Evolutionary conservation across 2,888 invertebrate genomes (phyloP).

Genomic region (Cryptophagus acutangulus): DNA sequence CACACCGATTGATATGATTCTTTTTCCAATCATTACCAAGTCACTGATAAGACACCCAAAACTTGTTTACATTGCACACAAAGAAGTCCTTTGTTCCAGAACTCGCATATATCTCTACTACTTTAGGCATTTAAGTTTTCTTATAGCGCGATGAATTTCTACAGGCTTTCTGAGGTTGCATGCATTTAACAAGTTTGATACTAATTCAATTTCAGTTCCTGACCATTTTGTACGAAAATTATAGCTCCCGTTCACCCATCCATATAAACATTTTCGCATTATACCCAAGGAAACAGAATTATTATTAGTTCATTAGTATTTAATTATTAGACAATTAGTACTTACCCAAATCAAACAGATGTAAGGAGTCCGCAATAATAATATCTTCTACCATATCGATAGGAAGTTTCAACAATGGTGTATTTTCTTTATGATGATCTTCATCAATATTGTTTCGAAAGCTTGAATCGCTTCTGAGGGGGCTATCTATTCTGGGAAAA

Average conservation of each 20-base stretch:
- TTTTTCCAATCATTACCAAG: too few species aligned
- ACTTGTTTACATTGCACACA: too few species aligned
- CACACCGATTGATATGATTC: too few species aligned
- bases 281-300: constrained; percentile 10
- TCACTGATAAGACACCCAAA: too few species aligned
- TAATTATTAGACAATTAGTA: not conserved
- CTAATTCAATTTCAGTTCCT: constrained; percentile 10
- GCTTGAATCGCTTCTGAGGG: constrained; percentile 15
- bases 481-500: constrained; percentile 16
- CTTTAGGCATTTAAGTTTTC: constrained; percentile 20
- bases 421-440: constrained; percentile 20
- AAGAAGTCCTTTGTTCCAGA: constrained; percentile 23
- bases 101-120: constrained; percentile 29
- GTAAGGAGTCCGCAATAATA: constrained; percentile 24
- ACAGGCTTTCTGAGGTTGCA: constrained; percentile 17
- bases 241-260: constrained; percentile 22
- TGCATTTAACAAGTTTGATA: constrained; percentile 14
- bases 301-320: constrained; percentile 5
- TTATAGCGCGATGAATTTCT: constrained; percentile 22
- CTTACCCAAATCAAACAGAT: constrained; percentile 23
- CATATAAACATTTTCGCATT: constrained; percentile 21
- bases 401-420: constrained; percentile 20
- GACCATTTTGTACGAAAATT: constrained; percentile 19
- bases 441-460: constrained; percentile 16
- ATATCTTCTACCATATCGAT: constrained; percentile 29